Evolutionary conservation across 2,888 invertebrate genomes (phyloP), one percentile per base, ranked within the genome.

Genomic region (Mythimna lalbum): DNA sequence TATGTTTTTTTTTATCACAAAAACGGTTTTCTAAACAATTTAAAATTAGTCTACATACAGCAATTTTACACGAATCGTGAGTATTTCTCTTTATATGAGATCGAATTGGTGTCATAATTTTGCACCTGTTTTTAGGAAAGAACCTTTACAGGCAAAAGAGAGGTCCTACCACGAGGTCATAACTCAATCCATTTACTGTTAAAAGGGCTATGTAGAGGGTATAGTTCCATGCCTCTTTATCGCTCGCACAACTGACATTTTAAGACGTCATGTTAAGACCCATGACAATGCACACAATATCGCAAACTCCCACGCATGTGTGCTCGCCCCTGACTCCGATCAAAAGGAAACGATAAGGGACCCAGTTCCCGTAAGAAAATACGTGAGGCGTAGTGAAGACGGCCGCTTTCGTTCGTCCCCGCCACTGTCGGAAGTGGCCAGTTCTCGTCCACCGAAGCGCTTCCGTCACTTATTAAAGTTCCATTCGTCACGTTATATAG

Each of bases 401-500:
- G 55, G 55, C 55, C 61, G 65, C 74, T 78, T 76, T 80, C 78
- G 72, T 75, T 74, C 76, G 76, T 69, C 73, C 78, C 77, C 66
- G 73, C 67, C 68, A 73, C 65, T 69, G 80, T 85, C 83, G 87
- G 87, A 88, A 87, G 84, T 80, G 69, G 67, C 78, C 81, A 85
- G 81, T 87, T 87, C 81, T 78, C 76, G 79, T 74, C 71, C 74
- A 76, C 80, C 73, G 68, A 49, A 72, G 63, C 79, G 83, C 75
- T 85, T 87, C 84, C 87, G 86, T 67, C 80, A 83, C 76, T 82
- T 82, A 87, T 87, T 84, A 82, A 80, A 86, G 80, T 84, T 79
- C 83, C 76, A 84, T 86, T 82, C 77, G 76, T 78, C 84, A 86
- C 77, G 27, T 61, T 76, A 80, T 53, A 50, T 66, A 82, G 87